Evolutionary conservation across 2,113 vertebrate species (phyloP).

Genomic region (Poicephalus gulielmi): DNA sequence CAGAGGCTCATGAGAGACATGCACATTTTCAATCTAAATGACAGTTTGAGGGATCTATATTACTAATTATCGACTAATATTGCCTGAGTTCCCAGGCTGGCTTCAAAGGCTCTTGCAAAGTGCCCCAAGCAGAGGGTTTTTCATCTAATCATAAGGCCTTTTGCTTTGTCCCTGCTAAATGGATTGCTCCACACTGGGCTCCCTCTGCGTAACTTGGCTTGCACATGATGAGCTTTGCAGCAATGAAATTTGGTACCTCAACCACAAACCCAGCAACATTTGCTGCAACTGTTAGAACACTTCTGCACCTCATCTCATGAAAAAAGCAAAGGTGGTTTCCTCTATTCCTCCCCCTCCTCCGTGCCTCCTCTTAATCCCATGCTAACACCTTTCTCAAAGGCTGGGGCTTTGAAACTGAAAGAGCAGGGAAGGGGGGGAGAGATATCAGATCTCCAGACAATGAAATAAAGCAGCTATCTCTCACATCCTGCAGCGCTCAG

Average conservation of each 20-base stretch:
- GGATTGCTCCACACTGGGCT: conserved; percentile 14
- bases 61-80: conserved; percentile 69
- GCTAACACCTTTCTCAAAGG: conserved; percentile 33
- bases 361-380: conserved; percentile 29
- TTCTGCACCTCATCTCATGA: conserved; percentile 31
- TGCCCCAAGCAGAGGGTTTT: conserved; percentile 30
- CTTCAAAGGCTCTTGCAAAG: conserved; percentile 58
- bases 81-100: conserved; percentile 56
- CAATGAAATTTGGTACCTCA: conserved; percentile 55
- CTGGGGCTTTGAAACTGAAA: conserved; percentile 18
- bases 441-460: conserved; percentile 46
- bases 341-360: not conserved
- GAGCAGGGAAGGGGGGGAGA: not conserved
- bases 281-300: conserved; percentile 49
- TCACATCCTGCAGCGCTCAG: conserved; percentile 42
- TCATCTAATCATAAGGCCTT: conserved; percentile 43
- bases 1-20: conserved; percentile 53
- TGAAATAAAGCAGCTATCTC: conserved; percentile 51
- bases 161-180: conserved; percentile 42
- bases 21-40: conserved; percentile 56
- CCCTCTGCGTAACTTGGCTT: not conserved
- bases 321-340: conserved; percentile 11
- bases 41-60: conserved; percentile 68
- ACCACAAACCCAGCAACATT: conserved; percentile 53
- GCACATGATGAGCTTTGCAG: conserved; percentile 65